phyloP scores from a whole-genome alignment of 2,113 vertebrate genomes.

The Ancistrus triradiatus region DNA sequence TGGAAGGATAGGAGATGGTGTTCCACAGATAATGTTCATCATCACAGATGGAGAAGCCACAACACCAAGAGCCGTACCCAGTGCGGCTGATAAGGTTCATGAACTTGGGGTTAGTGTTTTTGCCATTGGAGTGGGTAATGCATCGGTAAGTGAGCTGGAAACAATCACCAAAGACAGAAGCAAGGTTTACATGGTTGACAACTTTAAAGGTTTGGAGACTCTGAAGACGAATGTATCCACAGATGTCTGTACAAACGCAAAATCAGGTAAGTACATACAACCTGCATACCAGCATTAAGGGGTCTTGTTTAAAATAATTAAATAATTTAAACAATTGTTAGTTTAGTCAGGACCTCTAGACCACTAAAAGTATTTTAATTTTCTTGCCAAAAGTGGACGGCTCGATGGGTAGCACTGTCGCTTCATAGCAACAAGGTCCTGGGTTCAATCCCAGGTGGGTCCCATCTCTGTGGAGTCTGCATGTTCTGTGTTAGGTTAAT shows the following conservation, averaged over 20 bases:
- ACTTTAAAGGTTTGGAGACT: constrained; percentile 58
- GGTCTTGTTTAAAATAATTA: too few relatives aligned
- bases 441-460: too few relatives aligned
- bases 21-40: constrained; percentile 70
- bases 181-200: constrained; percentile 63
- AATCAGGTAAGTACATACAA: constrained; percentile 63
- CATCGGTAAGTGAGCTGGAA: constrained; percentile 58
- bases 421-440: too few relatives aligned
- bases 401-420: too few relatives aligned
- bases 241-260: constrained; percentile 63
- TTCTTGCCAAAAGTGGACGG: too few relatives aligned
- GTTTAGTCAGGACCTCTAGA: too few relatives aligned
- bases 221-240: constrained; percentile 62
- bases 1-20: constrained; percentile 46
- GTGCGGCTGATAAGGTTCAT: constrained; percentile 46
- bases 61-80: constrained; percentile 43
- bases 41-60: constrained; percentile 72
- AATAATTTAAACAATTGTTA: too few relatives aligned
- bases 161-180: constrained; percentile 54
- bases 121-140: constrained; percentile 66
- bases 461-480: too few relatives aligned
- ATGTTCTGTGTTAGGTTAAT: too few relatives aligned
- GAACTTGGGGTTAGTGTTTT: constrained; percentile 56
- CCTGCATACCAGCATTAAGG: too few relatives aligned
- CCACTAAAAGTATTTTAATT: too few relatives aligned